Base-by-base conservation (phyloP, 2,797 vertebrate species). In the Loris lydekkerianus region DNA sequence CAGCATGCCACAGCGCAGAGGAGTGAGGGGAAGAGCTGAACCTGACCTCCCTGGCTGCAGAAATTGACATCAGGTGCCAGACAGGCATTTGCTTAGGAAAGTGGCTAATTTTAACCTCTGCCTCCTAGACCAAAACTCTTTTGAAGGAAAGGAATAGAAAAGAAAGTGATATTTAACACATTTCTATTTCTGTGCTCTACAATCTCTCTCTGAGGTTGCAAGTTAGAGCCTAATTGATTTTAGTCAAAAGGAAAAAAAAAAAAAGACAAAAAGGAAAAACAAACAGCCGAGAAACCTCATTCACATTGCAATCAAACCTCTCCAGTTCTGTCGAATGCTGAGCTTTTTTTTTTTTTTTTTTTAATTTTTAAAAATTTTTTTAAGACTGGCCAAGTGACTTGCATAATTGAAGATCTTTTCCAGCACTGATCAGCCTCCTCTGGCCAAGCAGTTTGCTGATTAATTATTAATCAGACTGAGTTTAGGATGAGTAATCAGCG, bases 381-480 rank as follows among this genome's bases (percentile, higher is more conserved):
- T 53, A 76, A 93, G 60, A 84, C 93, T 96, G 95, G 96, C 96
- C 97, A 86, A 97, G 43, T 88, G 96, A 97, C 96, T 97, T 95
- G 96, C 97, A 95, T 97, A 96, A 98, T 96, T 96, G 93, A 96
- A 94, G 89, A 78, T 94, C 91, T 69, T 97, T 96, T 72, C 96
- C 67, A 91, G 90, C 86, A 40, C 94, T 94, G 95, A 97, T 97
- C 96, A 96, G 93, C 72, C 83, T 29, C 72, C 89, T 93, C 96
- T 94, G 97, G 95, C 96, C 96, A 96, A 82, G 94, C 92, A 82
- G 85, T 96, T 97, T 97, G 93, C 91, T 97, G 97, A 98, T 98
- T 98, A 98, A 97, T 97, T 97, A 97, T 97, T 97, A 98, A 98
- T 98, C 96, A 97, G 91, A 94, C 89, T 37, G 96, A 97, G 97